Evolutionary conservation across 2,888 invertebrate species (phyloP).

Genomic region (Sisyra terminalis): DNA sequence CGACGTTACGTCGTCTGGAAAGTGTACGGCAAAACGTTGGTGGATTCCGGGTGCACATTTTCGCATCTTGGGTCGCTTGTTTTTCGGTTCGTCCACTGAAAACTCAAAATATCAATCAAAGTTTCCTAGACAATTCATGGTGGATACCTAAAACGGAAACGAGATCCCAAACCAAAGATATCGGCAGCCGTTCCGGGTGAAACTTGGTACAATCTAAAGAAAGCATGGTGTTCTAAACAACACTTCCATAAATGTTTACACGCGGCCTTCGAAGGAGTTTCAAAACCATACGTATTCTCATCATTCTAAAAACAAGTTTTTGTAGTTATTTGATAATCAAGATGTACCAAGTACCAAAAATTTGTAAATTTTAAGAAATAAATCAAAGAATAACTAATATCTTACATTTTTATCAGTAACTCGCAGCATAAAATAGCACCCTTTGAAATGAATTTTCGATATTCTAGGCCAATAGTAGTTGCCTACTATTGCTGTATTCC

Average conservation of each 20-base stretch:
- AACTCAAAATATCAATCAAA: constrained; percentile 5
- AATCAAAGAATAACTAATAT: constrained; percentile 14
- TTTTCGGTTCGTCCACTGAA: constrained; percentile 47
- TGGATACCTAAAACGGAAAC: constrained; percentile 69
- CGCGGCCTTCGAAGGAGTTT: constrained; percentile 78
- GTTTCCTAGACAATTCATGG: too few species aligned
- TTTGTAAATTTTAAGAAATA: too few species aligned
- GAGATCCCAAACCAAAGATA: constrained; percentile 61
- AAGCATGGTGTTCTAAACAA: constrained; percentile 89
- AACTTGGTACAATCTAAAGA: constrained; percentile 74
- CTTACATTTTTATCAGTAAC: constrained; percentile 93
- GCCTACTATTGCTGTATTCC: constrained; percentile 91
- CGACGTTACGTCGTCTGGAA: constrained; percentile 44
- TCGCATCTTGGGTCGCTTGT: constrained; percentile 34
- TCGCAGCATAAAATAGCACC: constrained; percentile 89
- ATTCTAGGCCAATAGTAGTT: constrained; percentile 98
- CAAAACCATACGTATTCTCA: constrained; percentile 91
- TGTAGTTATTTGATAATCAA: too few species aligned
- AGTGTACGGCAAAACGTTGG: constrained; percentile 46
- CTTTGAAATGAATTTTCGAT: constrained; percentile 91
- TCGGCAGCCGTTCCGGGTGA: constrained; percentile 54
- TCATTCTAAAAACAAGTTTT: constrained; percentile 48
- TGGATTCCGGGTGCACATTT: constrained; percentile 28
- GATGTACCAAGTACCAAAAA: too few species aligned
- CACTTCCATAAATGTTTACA: constrained; percentile 95